Percentiles rank a stretch among this genome's conserved stretches.
Conservation (phyloP, 1,140 invertebrate species). For the Megalonaias nervosa region DNA sequence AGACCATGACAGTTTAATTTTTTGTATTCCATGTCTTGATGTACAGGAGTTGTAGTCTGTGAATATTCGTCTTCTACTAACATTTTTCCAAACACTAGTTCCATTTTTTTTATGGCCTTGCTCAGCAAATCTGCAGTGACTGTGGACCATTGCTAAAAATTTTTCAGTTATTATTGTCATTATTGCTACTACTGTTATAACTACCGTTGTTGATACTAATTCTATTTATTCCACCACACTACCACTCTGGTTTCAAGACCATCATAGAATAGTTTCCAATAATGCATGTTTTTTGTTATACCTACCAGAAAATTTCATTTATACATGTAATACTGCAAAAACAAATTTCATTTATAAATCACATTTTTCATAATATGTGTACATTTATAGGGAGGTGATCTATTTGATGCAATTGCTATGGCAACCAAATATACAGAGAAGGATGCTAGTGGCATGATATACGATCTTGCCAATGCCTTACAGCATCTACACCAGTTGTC, state of each 20-base stretch:
- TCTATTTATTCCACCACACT: not conserved
- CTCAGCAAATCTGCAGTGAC: no score
- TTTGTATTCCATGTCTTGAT: no score
- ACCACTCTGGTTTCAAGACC: not conserved
- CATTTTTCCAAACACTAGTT: no score
- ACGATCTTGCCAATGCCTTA: conserved; percentile 69
- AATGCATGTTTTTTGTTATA: not conserved
- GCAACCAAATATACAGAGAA: conserved; percentile 69
- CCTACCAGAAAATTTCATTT: not conserved
- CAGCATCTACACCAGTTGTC: conserved; percentile 69
- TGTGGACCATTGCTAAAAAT: no score
- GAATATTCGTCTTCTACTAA: no score
- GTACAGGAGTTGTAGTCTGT: no score
- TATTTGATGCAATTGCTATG: conserved; percentile 69
- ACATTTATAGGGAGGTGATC: conserved; percentile 66
- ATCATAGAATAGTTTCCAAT: not conserved
- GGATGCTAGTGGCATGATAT: conserved; percentile 68
- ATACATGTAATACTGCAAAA: not conserved
- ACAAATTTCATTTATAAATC: not conserved
- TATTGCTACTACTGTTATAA: no score
- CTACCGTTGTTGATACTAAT: not conserved
- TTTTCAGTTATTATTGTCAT: no score
- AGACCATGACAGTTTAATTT: no score
- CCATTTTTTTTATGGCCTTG: no score
- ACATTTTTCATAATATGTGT: conserved; percentile 1